Evolutionary conservation across 2,888 invertebrate genomes (phyloP), one percentile per base, ranked within the genome.

Genomic region (Malacosoma neustria): DNA sequence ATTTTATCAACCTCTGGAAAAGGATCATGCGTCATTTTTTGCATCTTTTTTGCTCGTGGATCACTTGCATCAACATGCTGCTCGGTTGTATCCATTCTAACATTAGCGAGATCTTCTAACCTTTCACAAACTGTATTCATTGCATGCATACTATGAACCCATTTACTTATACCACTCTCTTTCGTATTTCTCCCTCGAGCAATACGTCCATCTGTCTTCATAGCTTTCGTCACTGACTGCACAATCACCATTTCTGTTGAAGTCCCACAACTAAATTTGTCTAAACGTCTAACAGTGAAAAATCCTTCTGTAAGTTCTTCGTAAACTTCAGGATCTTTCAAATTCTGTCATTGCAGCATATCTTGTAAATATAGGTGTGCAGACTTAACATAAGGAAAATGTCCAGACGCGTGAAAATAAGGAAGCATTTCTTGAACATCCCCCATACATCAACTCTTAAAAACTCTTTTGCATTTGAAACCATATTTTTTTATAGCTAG

Each of bases 201-300:
- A 49, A 70, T 44, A 46, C 68, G 69, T 47, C 69, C 69, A 55
- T 61, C 57, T 58, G 61, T 67, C 33, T 58, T 62, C 59, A 71
- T 71, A 43, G 60, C 41, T 45, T 53, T 57, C 62, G 60, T 61
- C 45, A 57, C 43, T 22, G 51, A 48, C 33, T 57, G 57, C 29
- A 59, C 55, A 39, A 72, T 70, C 1, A 59, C 40, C 66, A 68
- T 67, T 37, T 68, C 71, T 29, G 65, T 61, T 39, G 54, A 67
- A 53, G 59, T 62, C 49, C 67, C 67, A 52, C 56, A 66, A 57
- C 50, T 57, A 9, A 65, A 49, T 67, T 71, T 68, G 31, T 69
- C 61, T 29, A 67, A 37, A 33, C 37, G 37, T 14, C 37, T 15
- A 33, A 37, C 37, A 11, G 37, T 37, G 3, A 33, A 37, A 37